Percentiles rank a stretch among this genome's conserved stretches.
Evolutionary conservation across 2,113 vertebrate genomes (phyloP).

Genomic region (Ciconia maguari): DNA sequence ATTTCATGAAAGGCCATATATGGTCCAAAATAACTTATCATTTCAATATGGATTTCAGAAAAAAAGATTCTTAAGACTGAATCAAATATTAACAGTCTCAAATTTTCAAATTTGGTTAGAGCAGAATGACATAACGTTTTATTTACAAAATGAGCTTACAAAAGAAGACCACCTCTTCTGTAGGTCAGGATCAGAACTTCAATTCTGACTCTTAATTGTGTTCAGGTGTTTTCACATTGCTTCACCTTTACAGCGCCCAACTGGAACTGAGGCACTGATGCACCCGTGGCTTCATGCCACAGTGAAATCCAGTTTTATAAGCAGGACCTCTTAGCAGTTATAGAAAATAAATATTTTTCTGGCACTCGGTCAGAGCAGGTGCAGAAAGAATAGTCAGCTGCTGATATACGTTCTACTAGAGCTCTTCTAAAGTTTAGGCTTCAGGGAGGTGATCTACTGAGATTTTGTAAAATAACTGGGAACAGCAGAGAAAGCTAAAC

Average conservation of each 20-base stretch:
- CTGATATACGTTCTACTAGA: neutral
- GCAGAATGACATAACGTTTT: neutral
- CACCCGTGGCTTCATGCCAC: neutral
- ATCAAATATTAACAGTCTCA: neutral
- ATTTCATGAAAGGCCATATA: neutral
- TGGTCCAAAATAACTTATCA: neutral
- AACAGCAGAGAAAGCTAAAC: neutral
- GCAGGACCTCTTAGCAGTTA: neutral
- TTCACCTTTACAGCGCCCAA: neutral
- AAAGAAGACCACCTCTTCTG: neutral
- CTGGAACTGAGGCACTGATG: neutral
- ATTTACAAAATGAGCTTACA: neutral
- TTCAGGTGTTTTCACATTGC: neutral
- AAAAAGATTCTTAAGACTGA: neutral
- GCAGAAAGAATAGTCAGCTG: conserved; percentile 15
- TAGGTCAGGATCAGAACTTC: neutral
- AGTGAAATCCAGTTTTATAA: neutral
- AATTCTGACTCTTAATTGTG: neutral
- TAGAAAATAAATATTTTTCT: neutral
- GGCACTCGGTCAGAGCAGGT: conserved; percentile 19
- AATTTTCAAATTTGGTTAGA: neutral
- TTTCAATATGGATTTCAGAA: neutral
- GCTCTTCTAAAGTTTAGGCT: neutral
- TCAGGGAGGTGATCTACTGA: neutral
- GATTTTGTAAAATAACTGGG: neutral